Percentiles rank a stretch among this genome's conserved stretches.
These are phyloP conservation scores for Urocitellus parryii DNA, from an alignment of 2,113 vertebrate species.

Conservation along the genomic window DNA sequence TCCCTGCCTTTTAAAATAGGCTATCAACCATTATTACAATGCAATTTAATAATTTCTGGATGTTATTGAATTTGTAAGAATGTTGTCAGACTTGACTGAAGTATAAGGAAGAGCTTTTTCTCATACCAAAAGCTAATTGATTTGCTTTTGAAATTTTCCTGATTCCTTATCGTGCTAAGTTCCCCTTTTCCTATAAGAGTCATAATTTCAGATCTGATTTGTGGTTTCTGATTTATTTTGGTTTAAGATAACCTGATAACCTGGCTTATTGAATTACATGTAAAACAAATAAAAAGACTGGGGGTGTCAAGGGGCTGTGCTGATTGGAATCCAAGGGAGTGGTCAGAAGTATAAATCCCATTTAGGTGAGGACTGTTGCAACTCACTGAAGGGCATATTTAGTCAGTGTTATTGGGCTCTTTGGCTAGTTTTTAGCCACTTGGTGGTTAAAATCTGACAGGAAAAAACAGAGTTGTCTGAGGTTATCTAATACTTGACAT, in stretches of 20 bases:
- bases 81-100: not conserved
- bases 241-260: not conserved
- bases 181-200: not conserved
- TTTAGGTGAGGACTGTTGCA: not conserved
- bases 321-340: conserved; percentile 17
- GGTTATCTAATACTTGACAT: not conserved
- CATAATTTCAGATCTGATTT: not conserved
- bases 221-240: conserved; percentile 50
- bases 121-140: not conserved
- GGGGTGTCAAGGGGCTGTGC: not conserved
- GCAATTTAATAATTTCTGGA: not conserved
- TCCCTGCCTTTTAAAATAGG: conserved; percentile 18
- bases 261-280: conserved; percentile 4
- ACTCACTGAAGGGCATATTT: not conserved
- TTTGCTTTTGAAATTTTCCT: not conserved
- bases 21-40: not conserved
- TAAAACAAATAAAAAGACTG: conserved; percentile 25
- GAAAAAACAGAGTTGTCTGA: not conserved
- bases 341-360: not conserved
- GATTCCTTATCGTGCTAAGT: not conserved
- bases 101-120: conserved; percentile 14
- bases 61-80: not conserved
- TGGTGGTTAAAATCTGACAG: not conserved
- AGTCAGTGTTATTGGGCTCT: not conserved
- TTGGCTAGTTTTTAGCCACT: not conserved